These are phyloP conservation scores for Arrhamphus sclerolepis DNA, from an alignment of 2,797 vertebrate genomes.

Conservation along the genomic window DNA sequence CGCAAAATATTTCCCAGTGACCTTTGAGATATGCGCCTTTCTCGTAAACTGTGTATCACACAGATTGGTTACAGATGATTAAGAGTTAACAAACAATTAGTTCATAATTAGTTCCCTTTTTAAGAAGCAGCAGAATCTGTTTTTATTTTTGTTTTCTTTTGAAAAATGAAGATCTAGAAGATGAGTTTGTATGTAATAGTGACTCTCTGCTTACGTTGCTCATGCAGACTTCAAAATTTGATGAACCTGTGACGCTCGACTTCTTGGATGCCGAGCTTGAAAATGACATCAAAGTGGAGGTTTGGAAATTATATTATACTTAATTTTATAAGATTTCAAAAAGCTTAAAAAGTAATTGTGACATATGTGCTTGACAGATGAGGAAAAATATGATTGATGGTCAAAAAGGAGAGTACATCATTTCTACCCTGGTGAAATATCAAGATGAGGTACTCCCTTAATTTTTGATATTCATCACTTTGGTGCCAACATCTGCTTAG, in stretches of 20 bases:
- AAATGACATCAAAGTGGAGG: slow-evolving; percentile 91
- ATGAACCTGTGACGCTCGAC: slow-evolving; percentile 96
- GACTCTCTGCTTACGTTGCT: not conserved
- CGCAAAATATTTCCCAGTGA: slow-evolving; percentile 34
- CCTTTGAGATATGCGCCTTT: slow-evolving; percentile 10
- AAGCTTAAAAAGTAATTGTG: not conserved
- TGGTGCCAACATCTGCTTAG: not conserved
- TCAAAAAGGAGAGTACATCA: slow-evolving; percentile 80
- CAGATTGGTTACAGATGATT: slow-evolving; percentile 38
- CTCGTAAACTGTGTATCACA: slow-evolving; percentile 12
- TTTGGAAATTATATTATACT: slow-evolving; percentile 40
- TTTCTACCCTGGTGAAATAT: slow-evolving; percentile 91
- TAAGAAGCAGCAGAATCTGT: slow-evolving; percentile 7
- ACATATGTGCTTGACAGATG: slow-evolving; percentile 80
- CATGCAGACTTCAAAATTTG: slow-evolving; percentile 90
- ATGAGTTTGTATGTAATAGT: slow-evolving; percentile 18
- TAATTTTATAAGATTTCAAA: not conserved
- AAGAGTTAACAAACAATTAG: slow-evolving; percentile 3
- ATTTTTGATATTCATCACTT: not conserved
- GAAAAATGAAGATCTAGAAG: not conserved
- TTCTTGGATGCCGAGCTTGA: slow-evolving; percentile 96
- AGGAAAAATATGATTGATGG: slow-evolving; percentile 92
- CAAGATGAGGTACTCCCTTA: slow-evolving; percentile 90
- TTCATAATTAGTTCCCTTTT: slow-evolving; percentile 13
- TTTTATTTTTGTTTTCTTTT: not conserved